Evolutionary conservation across 2,888 invertebrate species (phyloP), one percentile per base, ranked within the genome.

Genomic region (Cistogaster globosa): DNA sequence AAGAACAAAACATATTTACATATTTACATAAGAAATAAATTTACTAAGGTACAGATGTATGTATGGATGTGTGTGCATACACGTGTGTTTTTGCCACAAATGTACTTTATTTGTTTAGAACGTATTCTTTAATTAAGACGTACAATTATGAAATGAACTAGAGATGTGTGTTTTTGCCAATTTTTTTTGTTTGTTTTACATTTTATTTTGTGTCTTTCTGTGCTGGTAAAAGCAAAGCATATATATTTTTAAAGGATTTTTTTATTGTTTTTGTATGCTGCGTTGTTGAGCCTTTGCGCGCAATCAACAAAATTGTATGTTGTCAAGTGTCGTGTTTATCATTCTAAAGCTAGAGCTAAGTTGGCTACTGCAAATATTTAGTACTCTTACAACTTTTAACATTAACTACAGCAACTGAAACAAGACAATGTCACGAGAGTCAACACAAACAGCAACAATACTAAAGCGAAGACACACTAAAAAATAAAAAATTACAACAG

Each of bases 271-370:
- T 69, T 75, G 62, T 81, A 75, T 71, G 51, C 53, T 83, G 45
- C 67, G 22, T 62, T 65, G 58, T 68, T 38, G 62, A 78, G 65
- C 32, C 55, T 74, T n/a, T 67, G 69, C 22, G 53, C 55, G 76
- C 77, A 81, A 72, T 80, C 67, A 80, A 67, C 81, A 78, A 82
- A 82, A 82, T 85, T 82, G 78, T 75, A 75, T 79, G 80, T 80
- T 87, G 86, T 86, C 86, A 87, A 87, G 86, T 86, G 87, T 87
- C 86, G 77, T 83, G 87, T 86, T 87, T 86, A 87, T 86, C 80
- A 86, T 84, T 87, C 82, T 71, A 45, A 58, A 83, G 71, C 83
- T 79, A 63, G 58, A 68, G 68, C 82, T 83, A 58, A 68, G 83
- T 76, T 86, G 78, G 80, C 76, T 83, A 83, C 80, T 83, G 85